Evolutionary conservation across 2,888 invertebrate species (phyloP), one percentile per base, ranked within the genome.

Genomic region (Xanthorhoe spadicearia): DNA sequence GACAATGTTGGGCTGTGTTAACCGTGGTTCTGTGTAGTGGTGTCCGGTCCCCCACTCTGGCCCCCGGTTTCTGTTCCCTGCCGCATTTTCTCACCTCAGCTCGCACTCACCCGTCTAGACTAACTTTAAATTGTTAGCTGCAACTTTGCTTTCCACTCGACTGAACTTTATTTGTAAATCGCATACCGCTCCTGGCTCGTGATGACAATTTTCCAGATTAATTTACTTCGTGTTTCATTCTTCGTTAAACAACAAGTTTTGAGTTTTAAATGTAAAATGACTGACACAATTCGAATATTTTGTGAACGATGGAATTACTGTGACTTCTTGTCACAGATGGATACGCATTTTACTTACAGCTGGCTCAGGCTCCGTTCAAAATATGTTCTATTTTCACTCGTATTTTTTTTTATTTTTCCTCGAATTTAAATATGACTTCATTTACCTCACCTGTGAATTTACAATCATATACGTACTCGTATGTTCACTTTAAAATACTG

Each of bases 121-220:
- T 70, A 90, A 92, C 85, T 92, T 92, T 91, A 90, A 89, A 90
- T 90, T 90, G 90, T 90, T 88, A 85, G 79, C 82, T 83, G 81
- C 81, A 87, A 89, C 86, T 87, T 86, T 82, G 82, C 83, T 85
- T 81, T 81, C 83, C 85, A 86, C 82, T 86, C 79, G 75, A 81
- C 71, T 80, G 74, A 87, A 88, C 85, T 88, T 87, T 88, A 88
- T 88, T 88, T 88, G 84, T 86, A 84, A 81, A 83, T 83, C 84
- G 78, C 81, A 80, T 82, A 81, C 80, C 77, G 79, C 77, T 78
- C 74, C 68, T 75, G 83, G 83, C 79, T 86, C 78, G 70, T 80
- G 74, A 83, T 81, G 81, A 80, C 79, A 77, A 79, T 85, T 82
- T 83, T 74, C 72, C 72, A 72, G 57, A 74, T 74, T 77, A 72